Base-by-base conservation (phyloP, 2,888 invertebrate species). In the Drosophila neonasuta region DNA sequence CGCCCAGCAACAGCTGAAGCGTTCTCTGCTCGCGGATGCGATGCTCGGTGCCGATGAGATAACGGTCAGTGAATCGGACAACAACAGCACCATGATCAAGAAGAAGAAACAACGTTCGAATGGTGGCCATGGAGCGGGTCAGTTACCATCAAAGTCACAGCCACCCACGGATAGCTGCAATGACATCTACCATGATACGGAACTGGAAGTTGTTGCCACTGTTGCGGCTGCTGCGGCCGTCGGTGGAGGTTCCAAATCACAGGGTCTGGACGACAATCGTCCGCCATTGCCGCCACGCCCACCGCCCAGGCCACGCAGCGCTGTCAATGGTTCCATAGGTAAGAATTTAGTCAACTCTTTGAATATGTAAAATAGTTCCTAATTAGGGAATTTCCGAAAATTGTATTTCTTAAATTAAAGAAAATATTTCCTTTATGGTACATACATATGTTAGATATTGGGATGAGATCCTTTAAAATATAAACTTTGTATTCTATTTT, bases 271-370 rank as follows among this genome's bases (percentile, higher is more conserved):
- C 58, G 89, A 91, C 71, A 86, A 89, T 72, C 88, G 91, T 2
- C 91, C 91, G 20, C 91, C 91, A 0, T 60, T 91, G 65, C 91
- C 91, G 17, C 91, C 91, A 41, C 81, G 91, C 39, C 91, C 91
- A 29, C 91, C 90, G 20, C 90, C 90, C 17, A 74, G 89, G 9
- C 88, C 89, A 10, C 76, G 87, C 39, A 82, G 75, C 50, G 61
- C 73, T 11, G 58, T 73, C 1, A 80, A 79, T 24, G 87, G 84
- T n/a, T 77, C 78, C 30, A 85, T 78, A 59, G 84, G 89, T 89
- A 63, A 86, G 83, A 54, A 51, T 4, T 15, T 10, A 32, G 13
- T 8, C 1, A 48, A 36, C 36, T n/a, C 11, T 6, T 36, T 36
- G 2, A 24, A n/a, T n/a, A n/a, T n/a, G n/a, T n/a, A n/a, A n/a